Percentiles rank a stretch among this genome's conserved stretches.
These are phyloP conservation scores for Zalophus californianus DNA, from an alignment of 2,797 vertebrate genomes.

Conservation along the genomic window DNA sequence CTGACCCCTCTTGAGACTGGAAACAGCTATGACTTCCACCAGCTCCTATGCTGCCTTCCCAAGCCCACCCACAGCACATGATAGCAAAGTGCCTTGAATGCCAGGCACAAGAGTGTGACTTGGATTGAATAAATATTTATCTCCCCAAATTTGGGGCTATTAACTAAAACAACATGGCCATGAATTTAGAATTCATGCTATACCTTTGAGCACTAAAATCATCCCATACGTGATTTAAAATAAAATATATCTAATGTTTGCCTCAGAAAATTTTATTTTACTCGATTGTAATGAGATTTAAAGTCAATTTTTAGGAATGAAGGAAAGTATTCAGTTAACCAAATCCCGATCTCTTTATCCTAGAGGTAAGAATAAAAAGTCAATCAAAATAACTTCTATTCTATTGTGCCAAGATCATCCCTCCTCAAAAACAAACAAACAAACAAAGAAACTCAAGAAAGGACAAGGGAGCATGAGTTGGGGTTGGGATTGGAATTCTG, in stretches of 20 bases:
- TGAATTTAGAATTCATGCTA: conserved; percentile 13
- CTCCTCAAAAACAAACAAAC: neutral
- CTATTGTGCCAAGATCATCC: neutral
- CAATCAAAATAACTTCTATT: conserved; percentile 20
- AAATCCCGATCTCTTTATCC: conserved; percentile 24
- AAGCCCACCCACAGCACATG: neutral
- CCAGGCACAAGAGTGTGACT: neutral
- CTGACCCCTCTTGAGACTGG: neutral
- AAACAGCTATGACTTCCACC: neutral
- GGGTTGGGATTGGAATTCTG: neutral
- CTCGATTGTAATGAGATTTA: neutral
- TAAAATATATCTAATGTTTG: neutral
- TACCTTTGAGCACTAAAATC: neutral
- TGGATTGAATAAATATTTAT: conserved; percentile 10
- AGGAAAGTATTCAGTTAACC: neutral
- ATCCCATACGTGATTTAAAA: neutral
- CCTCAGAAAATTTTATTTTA: conserved; percentile 51
- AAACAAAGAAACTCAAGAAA: neutral
- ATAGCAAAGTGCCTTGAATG: neutral
- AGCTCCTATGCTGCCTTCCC: neutral
- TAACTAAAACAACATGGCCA: neutral
- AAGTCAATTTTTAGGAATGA: conserved; percentile 46
- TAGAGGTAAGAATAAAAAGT: conserved; percentile 43
- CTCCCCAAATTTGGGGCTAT: neutral
- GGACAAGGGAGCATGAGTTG: neutral